Conservation (phyloP, 1,140 invertebrate species). For the Luehdorfia chinensis region DNA sequence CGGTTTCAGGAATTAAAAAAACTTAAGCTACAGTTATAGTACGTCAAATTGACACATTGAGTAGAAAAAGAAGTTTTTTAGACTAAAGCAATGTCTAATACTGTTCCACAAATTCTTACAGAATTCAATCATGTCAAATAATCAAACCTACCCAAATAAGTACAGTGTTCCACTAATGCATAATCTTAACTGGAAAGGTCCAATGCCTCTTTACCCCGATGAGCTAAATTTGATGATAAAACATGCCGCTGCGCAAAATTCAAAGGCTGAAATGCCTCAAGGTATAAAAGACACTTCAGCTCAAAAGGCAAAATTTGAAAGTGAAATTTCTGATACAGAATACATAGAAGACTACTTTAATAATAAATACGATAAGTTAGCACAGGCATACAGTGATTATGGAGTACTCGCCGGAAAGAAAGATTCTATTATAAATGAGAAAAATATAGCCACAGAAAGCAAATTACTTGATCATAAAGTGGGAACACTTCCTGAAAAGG, state of each 20-base stretch:
- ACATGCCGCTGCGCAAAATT: conserved; percentile 35
- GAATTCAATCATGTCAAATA: no score
- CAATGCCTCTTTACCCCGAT: conserved; percentile 53
- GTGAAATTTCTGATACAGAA: conserved; percentile 41
- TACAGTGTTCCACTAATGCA: conserved; percentile 21
- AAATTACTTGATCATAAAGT: conserved; percentile 13
- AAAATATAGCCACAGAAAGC: conserved; percentile 16
- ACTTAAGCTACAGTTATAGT: no score
- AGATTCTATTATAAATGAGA: conserved; percentile 23
- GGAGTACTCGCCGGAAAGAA: conserved; percentile 52
- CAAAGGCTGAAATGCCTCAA: conserved; percentile 25
- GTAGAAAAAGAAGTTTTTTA: no score
- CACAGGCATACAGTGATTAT: conserved; percentile 67
- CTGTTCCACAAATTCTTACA: no score
- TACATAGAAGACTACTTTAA: conserved; percentile 54
- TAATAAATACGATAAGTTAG: conserved; percentile 48
- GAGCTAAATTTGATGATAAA: conserved; percentile 52
- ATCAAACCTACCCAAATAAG: conserved; percentile 19
- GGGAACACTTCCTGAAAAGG: background rate
- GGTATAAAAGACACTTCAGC: conserved; percentile 23
- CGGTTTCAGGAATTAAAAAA: no score
- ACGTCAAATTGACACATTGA: no score
- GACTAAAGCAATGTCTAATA: no score
- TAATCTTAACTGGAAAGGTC: conserved; percentile 59
- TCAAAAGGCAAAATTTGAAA: conserved; percentile 24